Evolutionary conservation across 2,113 vertebrate species (phyloP), one percentile per base, ranked within the genome.

Genomic region (Sitta europaea): DNA sequence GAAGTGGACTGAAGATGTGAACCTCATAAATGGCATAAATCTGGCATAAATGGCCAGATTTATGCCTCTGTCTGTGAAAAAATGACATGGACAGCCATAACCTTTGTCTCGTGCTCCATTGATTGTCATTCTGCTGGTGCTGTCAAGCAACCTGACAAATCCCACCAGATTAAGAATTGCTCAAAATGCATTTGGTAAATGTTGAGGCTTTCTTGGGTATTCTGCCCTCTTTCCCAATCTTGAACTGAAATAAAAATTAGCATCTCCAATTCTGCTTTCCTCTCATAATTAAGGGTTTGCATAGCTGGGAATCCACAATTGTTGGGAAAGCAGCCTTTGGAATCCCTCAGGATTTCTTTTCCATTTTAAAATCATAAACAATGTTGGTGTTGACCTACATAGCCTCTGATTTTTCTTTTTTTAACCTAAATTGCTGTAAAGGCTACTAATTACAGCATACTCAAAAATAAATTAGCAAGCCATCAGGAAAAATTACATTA

Each of bases 321-420:
- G 59, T 35, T 88, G 71, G 80, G 70, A 94, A 96, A 93, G 62
- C 80, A 95, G 77, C 43, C 45, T 86, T 92, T 84, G 83, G 58
- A 65, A 76, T 57, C 92, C 80, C 78, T 71, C 50, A 62, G 82
- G 91, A 94, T 76, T 92, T 92, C 42, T 70, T 94, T 95, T 68
- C 29, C 51, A 35, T 61, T 91, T 81, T 68, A 70, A 80, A 92
- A 79, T 81, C 21, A 58, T 85, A 86, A 91, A n/a, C 48, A 93
- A 47, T 28, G 20, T 86, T 22, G 14, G 42, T 85, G 70, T 54
- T 91, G 90, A 92, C 91, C 88, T 81, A 66, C 42, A 62, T n/a
- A 76, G 76, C 62, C n/a, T 82, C 80, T 53, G 42, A 22, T 38
- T 68, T 92, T 90, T 48, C 35, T 75, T 86, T 88, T 96, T 74